phyloP scores from a whole-genome alignment of 2,888 invertebrate genomes.

The Nomada fabriciana region DNA sequence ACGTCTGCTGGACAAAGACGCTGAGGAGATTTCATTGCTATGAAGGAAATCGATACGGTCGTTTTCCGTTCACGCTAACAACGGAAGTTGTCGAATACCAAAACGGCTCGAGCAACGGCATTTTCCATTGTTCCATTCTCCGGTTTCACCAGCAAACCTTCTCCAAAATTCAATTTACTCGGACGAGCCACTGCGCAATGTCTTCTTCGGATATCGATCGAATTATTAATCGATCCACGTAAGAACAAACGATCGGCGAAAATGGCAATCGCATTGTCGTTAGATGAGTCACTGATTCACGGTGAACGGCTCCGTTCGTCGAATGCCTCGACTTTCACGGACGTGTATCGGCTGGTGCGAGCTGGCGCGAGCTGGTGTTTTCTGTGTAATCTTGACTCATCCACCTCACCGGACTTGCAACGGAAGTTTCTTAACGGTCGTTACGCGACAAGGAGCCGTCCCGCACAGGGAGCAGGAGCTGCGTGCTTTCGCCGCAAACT shows the following conservation, averaged over 20 bases:
- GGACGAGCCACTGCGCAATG: background rate
- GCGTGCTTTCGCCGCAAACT: constrained; percentile 40
- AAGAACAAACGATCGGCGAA: constrained; percentile 11
- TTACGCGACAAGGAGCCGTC: constrained; percentile 39
- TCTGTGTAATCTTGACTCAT: constrained; percentile 64
- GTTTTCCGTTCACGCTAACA: background rate
- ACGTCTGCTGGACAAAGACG: too few species aligned
- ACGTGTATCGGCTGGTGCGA: constrained; percentile 16
- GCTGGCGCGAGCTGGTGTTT: constrained; percentile 13
- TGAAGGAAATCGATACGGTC: constrained; percentile 10
- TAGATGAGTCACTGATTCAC: constrained; percentile 48
- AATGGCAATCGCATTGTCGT: constrained; percentile 24
- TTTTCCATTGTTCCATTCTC: constrained; percentile 14
- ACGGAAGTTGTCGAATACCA: constrained; percentile 23
- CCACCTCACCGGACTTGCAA: constrained; percentile 49
- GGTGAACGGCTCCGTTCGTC: constrained; percentile 35
- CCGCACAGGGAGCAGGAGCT: constrained; percentile 27
- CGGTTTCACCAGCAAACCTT: constrained; percentile 5
- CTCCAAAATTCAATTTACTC: constrained; percentile 3
- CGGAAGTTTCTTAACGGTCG: constrained; percentile 71
- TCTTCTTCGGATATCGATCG: background rate
- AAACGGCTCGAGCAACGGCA: background rate
- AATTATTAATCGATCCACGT: constrained; percentile 6
- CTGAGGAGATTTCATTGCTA: too few species aligned
- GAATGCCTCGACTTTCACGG: constrained; percentile 47